Evolutionary conservation across 2,888 invertebrate species (phyloP).

Genomic region (Xestia c-nigrum): DNA sequence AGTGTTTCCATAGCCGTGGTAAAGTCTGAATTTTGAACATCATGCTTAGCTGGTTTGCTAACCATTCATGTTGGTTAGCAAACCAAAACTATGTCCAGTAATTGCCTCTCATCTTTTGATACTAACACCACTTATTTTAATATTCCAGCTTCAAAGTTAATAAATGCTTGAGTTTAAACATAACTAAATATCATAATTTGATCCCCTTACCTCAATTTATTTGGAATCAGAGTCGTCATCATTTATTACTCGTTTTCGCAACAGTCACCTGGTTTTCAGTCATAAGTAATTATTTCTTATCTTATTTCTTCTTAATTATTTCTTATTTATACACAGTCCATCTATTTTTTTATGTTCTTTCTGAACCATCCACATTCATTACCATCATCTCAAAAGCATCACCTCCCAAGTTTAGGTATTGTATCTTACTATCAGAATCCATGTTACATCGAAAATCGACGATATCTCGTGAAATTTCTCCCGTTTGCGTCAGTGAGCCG

Average conservation of each 20-base stretch:
- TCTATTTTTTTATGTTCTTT: neutral
- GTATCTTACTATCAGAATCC: neutral
- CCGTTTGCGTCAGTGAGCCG: slow-evolving; percentile 65
- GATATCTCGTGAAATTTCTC: slow-evolving; percentile 67
- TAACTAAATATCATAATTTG: neutral
- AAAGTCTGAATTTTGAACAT: neutral
- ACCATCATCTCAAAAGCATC: neutral
- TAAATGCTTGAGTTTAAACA: neutral
- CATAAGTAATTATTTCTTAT: neutral
- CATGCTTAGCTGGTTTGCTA: neutral
- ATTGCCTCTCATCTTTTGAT: neutral
- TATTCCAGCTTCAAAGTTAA: neutral
- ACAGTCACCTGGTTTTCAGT: neutral
- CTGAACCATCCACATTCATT: neutral
- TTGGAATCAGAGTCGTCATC: neutral
- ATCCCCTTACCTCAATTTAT: neutral
- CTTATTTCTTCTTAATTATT: no score
- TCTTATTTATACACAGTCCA: neutral
- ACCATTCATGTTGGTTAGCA: neutral
- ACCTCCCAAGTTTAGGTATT: neutral
- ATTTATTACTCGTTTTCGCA: neutral
- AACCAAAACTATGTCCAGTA: neutral
- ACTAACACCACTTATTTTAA: neutral
- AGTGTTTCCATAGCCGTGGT: neutral
- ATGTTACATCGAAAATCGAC: neutral